Evolutionary conservation across 1,140 invertebrate species (phyloP).

Genomic region (Elysia chlorotica): DNA sequence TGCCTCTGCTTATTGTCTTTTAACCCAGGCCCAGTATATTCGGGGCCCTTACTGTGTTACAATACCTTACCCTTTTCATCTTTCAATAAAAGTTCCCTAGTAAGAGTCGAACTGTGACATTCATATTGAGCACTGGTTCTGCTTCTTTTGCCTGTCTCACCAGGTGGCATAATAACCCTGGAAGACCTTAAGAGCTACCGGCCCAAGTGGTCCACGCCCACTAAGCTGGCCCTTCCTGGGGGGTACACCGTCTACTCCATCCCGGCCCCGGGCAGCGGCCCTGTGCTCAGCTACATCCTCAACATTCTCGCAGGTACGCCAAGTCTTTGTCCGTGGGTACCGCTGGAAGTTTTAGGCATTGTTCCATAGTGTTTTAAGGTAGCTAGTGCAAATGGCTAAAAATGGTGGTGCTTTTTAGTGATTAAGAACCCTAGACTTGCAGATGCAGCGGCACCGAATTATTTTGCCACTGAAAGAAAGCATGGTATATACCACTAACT

Average conservation of each 20-base stretch:
- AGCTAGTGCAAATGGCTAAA: not conserved
- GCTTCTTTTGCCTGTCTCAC: too few relatives aligned
- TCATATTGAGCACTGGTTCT: too few relatives aligned
- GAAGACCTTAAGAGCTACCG: constrained; percentile 2
- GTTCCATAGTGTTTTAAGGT: not conserved
- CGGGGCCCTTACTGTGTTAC: too few relatives aligned
- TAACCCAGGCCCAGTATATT: too few relatives aligned
- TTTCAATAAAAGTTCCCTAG: too few relatives aligned
- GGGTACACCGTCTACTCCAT: constrained; percentile 72
- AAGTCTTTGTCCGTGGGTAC: not conserved
- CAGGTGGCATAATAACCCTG: constrained; percentile 1
- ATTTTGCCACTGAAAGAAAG: not conserved
- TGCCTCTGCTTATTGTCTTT: too few relatives aligned
- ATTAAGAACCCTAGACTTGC: not conserved
- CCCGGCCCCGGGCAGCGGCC: constrained; percentile 80
- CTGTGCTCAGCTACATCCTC: constrained; percentile 79
- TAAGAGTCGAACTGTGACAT: too few relatives aligned
- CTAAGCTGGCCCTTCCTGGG: constrained; percentile 31
- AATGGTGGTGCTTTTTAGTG: not conserved
- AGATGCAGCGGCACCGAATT: not conserved
- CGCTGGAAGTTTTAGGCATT: not conserved
- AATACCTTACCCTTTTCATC: too few relatives aligned
- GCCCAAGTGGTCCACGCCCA: not conserved
- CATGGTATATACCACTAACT: too few relatives aligned
- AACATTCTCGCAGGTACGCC: constrained; percentile 74